Percentiles rank a stretch among this genome's conserved stretches.
phyloP scores from a whole-genome alignment of 2,113 vertebrate genomes.

The Notothenia coriiceps region DNA sequence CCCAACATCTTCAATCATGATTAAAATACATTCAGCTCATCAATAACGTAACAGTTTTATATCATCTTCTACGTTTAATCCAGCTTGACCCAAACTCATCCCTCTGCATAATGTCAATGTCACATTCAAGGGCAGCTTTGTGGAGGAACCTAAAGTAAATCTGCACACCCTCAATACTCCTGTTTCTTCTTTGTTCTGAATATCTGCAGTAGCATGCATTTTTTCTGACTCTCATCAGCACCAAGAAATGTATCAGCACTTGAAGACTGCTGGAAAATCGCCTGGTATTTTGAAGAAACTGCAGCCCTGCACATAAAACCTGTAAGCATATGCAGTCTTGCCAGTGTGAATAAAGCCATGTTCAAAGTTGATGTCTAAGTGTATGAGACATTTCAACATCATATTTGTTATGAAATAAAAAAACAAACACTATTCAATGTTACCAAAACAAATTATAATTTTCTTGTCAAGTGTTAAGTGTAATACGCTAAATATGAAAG shows the following conservation, averaged over 20 bases:
- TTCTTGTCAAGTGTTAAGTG: neutral
- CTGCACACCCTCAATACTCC: neutral
- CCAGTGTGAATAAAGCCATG: neutral
- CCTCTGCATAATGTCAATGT: neutral
- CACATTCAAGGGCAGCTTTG: conserved; percentile 15
- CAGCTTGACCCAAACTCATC: neutral
- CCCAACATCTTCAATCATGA: neutral
- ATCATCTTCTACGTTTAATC: neutral
- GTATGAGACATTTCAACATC: neutral
- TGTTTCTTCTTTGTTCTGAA: conserved; percentile 21
- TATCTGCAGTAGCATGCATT: conserved; percentile 26
- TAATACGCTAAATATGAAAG: neutral
- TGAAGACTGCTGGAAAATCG: conserved; percentile 22
- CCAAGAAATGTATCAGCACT: conserved; percentile 22
- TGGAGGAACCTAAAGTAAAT: conserved; percentile 9
- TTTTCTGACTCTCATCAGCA: conserved; percentile 26
- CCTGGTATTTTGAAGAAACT: conserved; percentile 21
- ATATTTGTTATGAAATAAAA: neutral
- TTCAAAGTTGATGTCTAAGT: neutral
- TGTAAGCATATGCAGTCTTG: neutral
- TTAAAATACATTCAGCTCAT: neutral
- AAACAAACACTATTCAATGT: neutral
- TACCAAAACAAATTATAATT: neutral
- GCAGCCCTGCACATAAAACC: conserved; percentile 20
- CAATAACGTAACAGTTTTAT: neutral